Evolutionary conservation across 2,113 vertebrate genomes (phyloP).

Genomic region (Capreolus pygargus): DNA sequence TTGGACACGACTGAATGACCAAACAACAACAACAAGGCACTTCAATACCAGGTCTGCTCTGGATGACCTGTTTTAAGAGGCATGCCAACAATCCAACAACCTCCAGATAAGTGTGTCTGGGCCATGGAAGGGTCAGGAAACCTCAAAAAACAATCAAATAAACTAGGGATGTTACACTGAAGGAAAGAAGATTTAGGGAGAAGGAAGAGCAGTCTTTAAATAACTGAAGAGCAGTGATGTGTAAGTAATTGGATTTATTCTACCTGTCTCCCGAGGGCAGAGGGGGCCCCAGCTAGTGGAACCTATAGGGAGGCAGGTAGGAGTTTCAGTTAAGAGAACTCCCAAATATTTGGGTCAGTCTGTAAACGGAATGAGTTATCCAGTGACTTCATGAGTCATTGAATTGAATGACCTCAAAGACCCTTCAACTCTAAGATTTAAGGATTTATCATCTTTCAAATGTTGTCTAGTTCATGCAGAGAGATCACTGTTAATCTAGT

Average conservation of each 20-base stretch:
- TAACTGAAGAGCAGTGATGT: not conserved
- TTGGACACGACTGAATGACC: fast-evolving
- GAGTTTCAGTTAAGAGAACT: not conserved
- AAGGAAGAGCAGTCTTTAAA: not conserved
- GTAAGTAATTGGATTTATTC: not conserved
- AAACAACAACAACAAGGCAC: not conserved
- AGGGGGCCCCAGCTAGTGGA: not conserved
- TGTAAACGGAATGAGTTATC: not conserved
- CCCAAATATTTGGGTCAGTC: not conserved
- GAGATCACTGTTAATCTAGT: not conserved
- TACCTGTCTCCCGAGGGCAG: not conserved
- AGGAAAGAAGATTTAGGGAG: not conserved
- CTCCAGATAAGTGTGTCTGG: not conserved
- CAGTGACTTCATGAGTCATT: not conserved
- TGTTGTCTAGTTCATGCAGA: not conserved
- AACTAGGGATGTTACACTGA: not conserved
- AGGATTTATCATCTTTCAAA: not conserved
- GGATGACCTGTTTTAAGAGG: not conserved
- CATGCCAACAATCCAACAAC: not conserved
- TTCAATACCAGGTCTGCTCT: not conserved
- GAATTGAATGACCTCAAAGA: conserved; percentile 22
- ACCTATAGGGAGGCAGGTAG: not conserved
- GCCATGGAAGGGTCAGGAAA: not conserved
- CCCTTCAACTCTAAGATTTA: conserved; percentile 3
- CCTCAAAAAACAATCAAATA: not conserved